Evolutionary conservation across 2,888 invertebrate species (phyloP), one percentile per base, ranked within the genome.

Genomic region (Petrophora chlorosata): DNA sequence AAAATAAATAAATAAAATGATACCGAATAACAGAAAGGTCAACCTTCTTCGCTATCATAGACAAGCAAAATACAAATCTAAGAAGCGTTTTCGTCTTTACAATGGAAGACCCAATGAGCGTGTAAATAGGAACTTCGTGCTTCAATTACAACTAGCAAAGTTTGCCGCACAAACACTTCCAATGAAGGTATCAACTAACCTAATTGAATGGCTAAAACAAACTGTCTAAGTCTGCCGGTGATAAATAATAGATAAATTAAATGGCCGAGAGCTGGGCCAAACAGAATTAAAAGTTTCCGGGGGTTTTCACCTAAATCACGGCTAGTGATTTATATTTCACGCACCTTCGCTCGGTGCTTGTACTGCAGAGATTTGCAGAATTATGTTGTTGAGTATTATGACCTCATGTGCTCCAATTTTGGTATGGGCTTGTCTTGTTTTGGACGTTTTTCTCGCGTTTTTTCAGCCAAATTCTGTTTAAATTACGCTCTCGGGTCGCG

Each of bases 181-280:
- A 61, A 65, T 61, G 58, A 65, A 65, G 66, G 60, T 64, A 71
- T 64, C 63, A 61, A 60, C 61, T 58, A 61, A 53, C 61, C 69
- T 82, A 82, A 82, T 82, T 79, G 81, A 79, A 82, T 76, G 70
- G 73, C 75, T 75, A 77, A 81, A 79, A 78, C 74, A 73, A 78
- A 76, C 74, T 76, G 75, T 72, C 77, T 67, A 76, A 82, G 78
- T 81, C 72, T 65, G 63, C 63, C 63, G 70, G 70, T 65, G 72
- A 80, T 83, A 84, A 84, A 83, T 83, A 85, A 83, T 84, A 82
- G 81, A 84, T 80, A 80, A 82, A 82, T 81, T 76, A 82, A 81
- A 84, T 76, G 78, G 75, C 69, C 63, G 63, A 65, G 71, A 69
- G 69, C 59, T 62, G 70, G 67, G 71, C 73, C 72, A 80, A 84